These are phyloP conservation scores for Cryptophagus acutangulus DNA, from an alignment of 2,888 invertebrate genomes.

Conservation along the genomic window DNA sequence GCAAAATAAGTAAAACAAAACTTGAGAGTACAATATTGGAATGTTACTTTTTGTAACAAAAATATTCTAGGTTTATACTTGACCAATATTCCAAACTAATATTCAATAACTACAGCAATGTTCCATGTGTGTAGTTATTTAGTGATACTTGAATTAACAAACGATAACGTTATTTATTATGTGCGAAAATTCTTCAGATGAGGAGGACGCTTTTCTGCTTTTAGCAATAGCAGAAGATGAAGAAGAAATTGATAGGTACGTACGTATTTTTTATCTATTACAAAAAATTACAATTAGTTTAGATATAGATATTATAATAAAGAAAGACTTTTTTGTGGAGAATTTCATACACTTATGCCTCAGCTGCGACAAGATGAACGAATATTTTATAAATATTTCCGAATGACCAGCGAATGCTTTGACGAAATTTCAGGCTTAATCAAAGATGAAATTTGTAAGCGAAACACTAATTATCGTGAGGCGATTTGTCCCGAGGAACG, in stretches of 20 bases:
- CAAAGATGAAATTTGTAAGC: conserved; percentile 5
- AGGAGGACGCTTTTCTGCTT: neutral
- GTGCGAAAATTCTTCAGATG: neutral
- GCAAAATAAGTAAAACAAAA: neutral
- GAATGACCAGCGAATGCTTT: conserved; percentile 14
- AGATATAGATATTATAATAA: too few relatives aligned
- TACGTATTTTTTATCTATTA: neutral
- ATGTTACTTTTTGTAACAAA: too few relatives aligned
- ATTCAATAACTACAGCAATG: too few relatives aligned
- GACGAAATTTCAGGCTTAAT: conserved; percentile 12
- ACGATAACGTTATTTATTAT: too few relatives aligned
- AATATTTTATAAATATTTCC: conserved; percentile 14
- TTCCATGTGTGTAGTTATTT: too few relatives aligned
- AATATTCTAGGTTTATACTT: too few relatives aligned
- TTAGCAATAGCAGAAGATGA: neutral
- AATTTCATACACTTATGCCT: conserved; percentile 2
- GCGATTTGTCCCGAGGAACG: conserved; percentile 13
- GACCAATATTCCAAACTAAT: too few relatives aligned
- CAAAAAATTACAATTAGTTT: conserved; percentile 2
- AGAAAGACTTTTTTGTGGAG: conserved; percentile 1
- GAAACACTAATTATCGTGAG: conserved; percentile 10
- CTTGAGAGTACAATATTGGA: too few relatives aligned
- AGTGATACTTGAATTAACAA: too few relatives aligned
- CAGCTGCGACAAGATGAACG: conserved; percentile 1
- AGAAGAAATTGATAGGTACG: conserved; percentile 2